Base-by-base conservation (phyloP, 2,888 invertebrate species). In the Zygaena filipendulae region DNA sequence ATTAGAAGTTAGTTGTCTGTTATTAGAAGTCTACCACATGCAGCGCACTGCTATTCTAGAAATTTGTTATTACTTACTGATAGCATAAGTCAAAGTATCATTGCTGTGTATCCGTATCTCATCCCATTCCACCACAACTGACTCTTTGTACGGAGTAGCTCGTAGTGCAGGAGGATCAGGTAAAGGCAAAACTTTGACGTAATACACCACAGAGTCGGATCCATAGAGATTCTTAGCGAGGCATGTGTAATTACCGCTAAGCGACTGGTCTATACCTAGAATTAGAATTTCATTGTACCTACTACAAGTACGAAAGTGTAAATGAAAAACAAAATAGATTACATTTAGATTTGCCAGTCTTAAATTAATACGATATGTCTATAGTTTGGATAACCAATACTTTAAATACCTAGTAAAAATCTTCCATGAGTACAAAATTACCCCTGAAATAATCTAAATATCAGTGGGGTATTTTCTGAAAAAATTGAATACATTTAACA, bases 141-240 rank as follows among this genome's bases (percentile, higher is more conserved):
- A 75, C 38, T 79, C 72, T 28, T 75, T 75, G 24, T 80, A 80
- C 0, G 82, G 70, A 1, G 77, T 71, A 1, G 77, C 71, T 47
- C 86, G 83, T 36, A 91, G 66, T 11, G 71, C 69, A 2, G 91
- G 91, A 2, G 88, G 82, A 32, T 82, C 82, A 0, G 92, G 92
- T 13, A 90, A 79, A 34, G 90, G 87, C 48, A 92, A 82, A 0
- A 93, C 91, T 48, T 85, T 83, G 12, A 95, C 82, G 4, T 86
- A 83, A 54, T 92, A 92, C 5, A 87, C 84, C 25, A 93, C 89
- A 27, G 90, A 87, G 57, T 94, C 94, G 25, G 87, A 88, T 0
- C 94, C 94, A 52, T 91, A 91, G 4, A 89, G 80, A 66, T 95
- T 95, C 55, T 89, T 89, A 3, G 89, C 90, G 25, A 87, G 75